Conservation (phyloP, 2,888 invertebrate genomes). For the Nyleta sp. region DNA sequence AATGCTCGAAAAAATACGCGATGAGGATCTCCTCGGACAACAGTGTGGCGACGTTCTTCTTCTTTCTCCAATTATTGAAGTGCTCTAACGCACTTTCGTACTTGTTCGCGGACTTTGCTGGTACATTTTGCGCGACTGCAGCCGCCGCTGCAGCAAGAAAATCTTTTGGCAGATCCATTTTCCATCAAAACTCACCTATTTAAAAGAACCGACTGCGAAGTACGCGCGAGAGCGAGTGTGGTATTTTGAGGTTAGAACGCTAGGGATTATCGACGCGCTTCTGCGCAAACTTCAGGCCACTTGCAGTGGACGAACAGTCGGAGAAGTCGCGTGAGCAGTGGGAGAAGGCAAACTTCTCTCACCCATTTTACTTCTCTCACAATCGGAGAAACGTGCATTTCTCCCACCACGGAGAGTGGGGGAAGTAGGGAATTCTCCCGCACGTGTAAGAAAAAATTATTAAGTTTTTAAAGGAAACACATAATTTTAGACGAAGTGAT, state of each 20-base stretch:
- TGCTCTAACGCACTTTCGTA: background rate
- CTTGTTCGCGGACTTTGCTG: background rate
- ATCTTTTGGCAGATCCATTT: background rate
- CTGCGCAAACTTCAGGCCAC: background rate
- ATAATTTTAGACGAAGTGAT: too few relatives aligned
- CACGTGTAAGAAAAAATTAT: conserved; percentile 2
- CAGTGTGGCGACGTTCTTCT: background rate
- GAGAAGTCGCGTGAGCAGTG: background rate
- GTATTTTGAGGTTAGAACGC: conserved; percentile 1
- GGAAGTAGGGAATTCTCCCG: background rate
- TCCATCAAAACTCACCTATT: background rate
- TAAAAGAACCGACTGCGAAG: background rate
- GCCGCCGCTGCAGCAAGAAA: background rate
- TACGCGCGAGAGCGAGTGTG: background rate
- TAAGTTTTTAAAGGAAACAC: too few relatives aligned
- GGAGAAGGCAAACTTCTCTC: background rate
- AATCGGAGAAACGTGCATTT: background rate
- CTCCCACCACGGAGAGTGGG: background rate
- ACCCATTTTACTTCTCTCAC: conserved; percentile 5
- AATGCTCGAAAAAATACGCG: background rate
- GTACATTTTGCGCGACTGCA: background rate
- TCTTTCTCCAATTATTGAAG: background rate
- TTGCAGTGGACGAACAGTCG: background rate
- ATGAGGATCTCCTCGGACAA: background rate
- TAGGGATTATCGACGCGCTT: background rate